Conservation (phyloP, 2,797 vertebrate genomes). For the Manis crassicaudata region DNA sequence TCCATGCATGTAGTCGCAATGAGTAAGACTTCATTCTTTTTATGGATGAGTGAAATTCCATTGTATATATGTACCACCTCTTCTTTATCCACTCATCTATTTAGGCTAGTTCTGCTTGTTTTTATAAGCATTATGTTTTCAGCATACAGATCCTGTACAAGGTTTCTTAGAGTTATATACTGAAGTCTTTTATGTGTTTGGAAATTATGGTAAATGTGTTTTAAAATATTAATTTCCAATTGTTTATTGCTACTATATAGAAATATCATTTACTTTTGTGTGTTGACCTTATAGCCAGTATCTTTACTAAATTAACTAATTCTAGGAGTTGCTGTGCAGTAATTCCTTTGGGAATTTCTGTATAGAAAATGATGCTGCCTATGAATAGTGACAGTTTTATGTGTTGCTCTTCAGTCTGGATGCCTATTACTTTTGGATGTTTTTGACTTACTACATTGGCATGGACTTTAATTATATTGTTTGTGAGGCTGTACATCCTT, state of each 20-base stretch:
- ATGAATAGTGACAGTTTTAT: background rate
- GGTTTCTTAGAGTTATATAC: background rate
- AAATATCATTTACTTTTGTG: background rate
- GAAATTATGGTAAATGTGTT: background rate
- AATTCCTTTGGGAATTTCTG: background rate
- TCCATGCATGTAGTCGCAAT: too few relatives aligned
- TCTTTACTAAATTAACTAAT: background rate
- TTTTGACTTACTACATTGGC: background rate
- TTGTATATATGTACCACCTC: too few relatives aligned
- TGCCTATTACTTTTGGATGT: background rate
- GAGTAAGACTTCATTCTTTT: too few relatives aligned
- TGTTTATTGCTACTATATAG: background rate
- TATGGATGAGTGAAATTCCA: too few relatives aligned
- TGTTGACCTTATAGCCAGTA: background rate
- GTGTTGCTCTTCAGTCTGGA: background rate
- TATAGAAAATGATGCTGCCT: background rate
- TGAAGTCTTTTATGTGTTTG: background rate
- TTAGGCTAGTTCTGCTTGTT: background rate
- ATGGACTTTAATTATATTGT: background rate
- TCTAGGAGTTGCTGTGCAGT: background rate
- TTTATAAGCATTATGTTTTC: background rate
- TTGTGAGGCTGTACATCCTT: background rate
- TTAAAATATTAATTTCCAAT: background rate
- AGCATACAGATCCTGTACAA: background rate
- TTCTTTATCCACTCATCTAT: background rate